Conservation (phyloP, 2,113 vertebrate genomes). For the Embiotoca jacksoni region DNA sequence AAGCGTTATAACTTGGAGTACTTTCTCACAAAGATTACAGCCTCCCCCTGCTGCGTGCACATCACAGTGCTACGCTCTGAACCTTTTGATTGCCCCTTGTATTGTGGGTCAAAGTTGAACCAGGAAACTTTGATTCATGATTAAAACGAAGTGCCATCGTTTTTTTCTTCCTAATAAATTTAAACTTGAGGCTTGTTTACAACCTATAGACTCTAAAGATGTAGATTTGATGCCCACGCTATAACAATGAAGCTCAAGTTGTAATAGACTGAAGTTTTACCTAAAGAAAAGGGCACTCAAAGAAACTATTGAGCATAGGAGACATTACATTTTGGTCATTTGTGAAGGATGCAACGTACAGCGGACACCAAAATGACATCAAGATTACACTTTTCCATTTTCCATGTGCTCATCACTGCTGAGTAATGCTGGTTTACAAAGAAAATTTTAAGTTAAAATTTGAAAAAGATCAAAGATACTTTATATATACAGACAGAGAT, state of each 20-base stretch:
- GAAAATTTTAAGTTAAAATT: not conserved
- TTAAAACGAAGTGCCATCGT: too few relatives aligned
- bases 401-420: slow-evolving; percentile 30
- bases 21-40: too few relatives aligned
- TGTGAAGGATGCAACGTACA: slow-evolving; percentile 5
- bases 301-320: not conserved
- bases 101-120: too few relatives aligned
- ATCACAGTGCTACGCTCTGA: too few relatives aligned
- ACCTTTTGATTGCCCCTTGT: too few relatives aligned
- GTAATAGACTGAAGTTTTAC: slow-evolving; percentile 1
- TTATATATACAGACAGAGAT: slow-evolving; percentile 81
- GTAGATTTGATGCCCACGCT: not conserved
- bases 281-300: not conserved
- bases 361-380: slow-evolving; percentile 13
- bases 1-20: too few relatives aligned
- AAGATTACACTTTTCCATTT: slow-evolving; percentile 8
- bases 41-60: too few relatives aligned
- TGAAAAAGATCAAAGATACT: slow-evolving; percentile 79
- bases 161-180: too few relatives aligned
- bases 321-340: not conserved
- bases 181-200: not conserved
- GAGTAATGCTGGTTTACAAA: slow-evolving; percentile 76
- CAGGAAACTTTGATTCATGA: too few relatives aligned
- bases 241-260: not conserved
- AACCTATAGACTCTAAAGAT: not conserved